Conservation (phyloP, 2,797 vertebrate genomes). For the Anniella stebbinsi region DNA sequence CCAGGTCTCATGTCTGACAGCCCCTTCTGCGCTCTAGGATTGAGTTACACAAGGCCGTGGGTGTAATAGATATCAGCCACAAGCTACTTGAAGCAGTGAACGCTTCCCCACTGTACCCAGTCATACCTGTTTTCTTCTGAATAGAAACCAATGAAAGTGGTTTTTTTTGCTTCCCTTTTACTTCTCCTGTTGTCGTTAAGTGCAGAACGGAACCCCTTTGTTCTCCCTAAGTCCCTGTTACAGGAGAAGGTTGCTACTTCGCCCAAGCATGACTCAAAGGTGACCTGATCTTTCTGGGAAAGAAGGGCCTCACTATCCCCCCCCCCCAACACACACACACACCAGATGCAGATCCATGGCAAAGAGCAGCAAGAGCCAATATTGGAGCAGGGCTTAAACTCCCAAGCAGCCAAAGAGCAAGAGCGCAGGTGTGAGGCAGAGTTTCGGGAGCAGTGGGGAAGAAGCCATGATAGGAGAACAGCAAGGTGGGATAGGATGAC, state of each 20-base stretch:
- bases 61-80: slow-evolving; percentile 42
- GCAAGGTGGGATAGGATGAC: background rate
- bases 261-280: slow-evolving; percentile 49
- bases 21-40: slow-evolving; percentile 4
- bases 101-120: slow-evolving; percentile 66
- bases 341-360: background rate
- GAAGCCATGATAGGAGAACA: background rate
- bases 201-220: slow-evolving; percentile 49
- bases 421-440: background rate
- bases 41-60: slow-evolving; percentile 24
- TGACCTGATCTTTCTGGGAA: slow-evolving; percentile 69
- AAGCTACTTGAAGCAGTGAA: slow-evolving; percentile 9
- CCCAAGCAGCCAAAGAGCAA: background rate
- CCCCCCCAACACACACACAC: background rate
- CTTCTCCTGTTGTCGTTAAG: slow-evolving; percentile 43
- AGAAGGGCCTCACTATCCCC: slow-evolving; percentile 15
- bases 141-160: slow-evolving; percentile 71
- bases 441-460: background rate
- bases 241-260: slow-evolving; percentile 21
- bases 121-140: slow-evolving; percentile 79
- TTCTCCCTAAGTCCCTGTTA: slow-evolving; percentile 55
- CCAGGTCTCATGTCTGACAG: background rate
- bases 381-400: background rate
- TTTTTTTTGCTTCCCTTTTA: background rate
- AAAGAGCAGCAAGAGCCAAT: slow-evolving; percentile 25